These are phyloP conservation scores for Sminthurides aquaticus DNA, from an alignment of 2,888 invertebrate genomes.

Conservation along the genomic window DNA sequence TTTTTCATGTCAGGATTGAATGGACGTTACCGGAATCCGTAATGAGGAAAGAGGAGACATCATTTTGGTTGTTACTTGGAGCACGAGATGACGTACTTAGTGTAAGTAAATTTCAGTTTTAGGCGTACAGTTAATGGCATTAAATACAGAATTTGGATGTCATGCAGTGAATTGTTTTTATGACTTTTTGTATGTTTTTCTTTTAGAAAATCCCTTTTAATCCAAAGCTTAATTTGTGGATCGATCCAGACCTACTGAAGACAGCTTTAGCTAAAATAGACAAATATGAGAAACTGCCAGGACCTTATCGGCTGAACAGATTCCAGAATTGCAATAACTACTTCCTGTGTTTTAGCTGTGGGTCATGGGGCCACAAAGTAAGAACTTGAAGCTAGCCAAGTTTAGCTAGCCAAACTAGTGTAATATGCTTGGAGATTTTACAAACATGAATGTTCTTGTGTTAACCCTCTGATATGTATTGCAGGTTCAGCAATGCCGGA, in stretches of 20 bases:
- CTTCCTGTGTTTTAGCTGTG: slow-evolving; percentile 14
- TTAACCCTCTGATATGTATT: no score
- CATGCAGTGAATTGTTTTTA: not conserved
- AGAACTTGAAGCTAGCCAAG: no score
- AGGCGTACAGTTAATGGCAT: no score
- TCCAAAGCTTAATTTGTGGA: slow-evolving; percentile 10
- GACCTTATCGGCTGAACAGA: slow-evolving; percentile 15
- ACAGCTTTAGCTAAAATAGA: slow-evolving; percentile 2
- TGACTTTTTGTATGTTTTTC: no score
- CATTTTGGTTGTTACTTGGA: slow-evolving; percentile 18
- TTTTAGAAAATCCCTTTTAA: slow-evolving; percentile 20
- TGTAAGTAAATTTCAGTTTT: no score
- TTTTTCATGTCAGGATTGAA: not conserved
- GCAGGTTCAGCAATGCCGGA: no score
- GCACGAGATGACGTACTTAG: slow-evolving; percentile 10
- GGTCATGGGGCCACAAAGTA: slow-evolving; percentile 19
- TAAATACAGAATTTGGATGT: not conserved
- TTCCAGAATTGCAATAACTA: slow-evolving; percentile 18
- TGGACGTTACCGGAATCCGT: not conserved
- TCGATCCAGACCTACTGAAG: slow-evolving; percentile 11
- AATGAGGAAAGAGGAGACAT: slow-evolving; percentile 16
- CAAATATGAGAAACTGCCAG: not conserved
- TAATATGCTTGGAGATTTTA: no score
- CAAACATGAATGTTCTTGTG: no score
- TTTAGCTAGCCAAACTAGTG: no score